A percentile compares a stretch with the other conserved stretches of the same genome.
These are phyloP conservation scores for Danaus plexippus DNA, from an alignment of 1,140 invertebrate genomes.

Conservation along the genomic window DNA sequence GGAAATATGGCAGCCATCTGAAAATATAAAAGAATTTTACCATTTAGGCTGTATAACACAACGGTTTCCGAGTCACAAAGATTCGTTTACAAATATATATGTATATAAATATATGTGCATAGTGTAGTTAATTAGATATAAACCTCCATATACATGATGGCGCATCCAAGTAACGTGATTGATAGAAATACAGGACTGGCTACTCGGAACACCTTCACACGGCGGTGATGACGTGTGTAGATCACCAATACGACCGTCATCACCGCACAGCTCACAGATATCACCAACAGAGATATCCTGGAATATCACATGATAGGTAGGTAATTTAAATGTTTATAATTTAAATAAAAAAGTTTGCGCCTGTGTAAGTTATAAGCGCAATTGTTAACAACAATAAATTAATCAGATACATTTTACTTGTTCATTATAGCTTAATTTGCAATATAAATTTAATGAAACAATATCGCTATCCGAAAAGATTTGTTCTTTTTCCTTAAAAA, in stretches of 20 bases:
- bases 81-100: too few species aligned
- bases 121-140: conserved; percentile 15
- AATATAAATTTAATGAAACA: too few species aligned
- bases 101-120: neutral
- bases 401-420: too few species aligned
- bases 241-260: conserved; percentile 81
- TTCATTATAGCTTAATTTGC: too few species aligned
- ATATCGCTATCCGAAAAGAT: too few species aligned
- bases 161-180: conserved; percentile 88
- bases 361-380: too few species aligned
- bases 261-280: conserved; percentile 86
- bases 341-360: too few species aligned
- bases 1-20: conserved; percentile 94
- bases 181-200: conserved; percentile 92
- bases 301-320: too few species aligned
- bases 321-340: too few species aligned
- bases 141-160: conserved; percentile 92
- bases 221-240: conserved; percentile 85
- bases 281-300: conserved; percentile 84
- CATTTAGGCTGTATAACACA: neutral
- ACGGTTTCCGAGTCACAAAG: neutral
- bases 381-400: too few species aligned
- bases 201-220: conserved; percentile 90
- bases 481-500: too few species aligned
- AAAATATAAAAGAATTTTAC: conserved; percentile 13